Conservation (phyloP, 1,140 invertebrate genomes). For the Leptinotarsa defecta region DNA sequence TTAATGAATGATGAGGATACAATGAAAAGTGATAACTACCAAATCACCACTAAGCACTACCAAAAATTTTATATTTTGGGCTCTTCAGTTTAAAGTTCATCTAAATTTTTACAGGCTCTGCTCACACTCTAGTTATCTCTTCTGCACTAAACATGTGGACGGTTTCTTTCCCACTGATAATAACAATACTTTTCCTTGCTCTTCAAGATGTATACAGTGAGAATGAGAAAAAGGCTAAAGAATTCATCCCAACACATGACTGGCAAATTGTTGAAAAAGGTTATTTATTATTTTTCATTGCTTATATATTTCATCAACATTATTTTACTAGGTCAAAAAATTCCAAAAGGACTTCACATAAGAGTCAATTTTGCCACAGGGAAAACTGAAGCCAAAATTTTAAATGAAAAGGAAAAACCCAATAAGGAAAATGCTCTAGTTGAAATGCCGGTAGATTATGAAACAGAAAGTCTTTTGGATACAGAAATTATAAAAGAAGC, state of each 20-base stretch:
- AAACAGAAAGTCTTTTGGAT: conserved; percentile 27
- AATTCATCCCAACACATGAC: conserved; percentile 64
- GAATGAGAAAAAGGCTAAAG: conserved; percentile 25
- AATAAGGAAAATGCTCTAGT: conserved; percentile 44
- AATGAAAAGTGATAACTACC: too few species aligned
- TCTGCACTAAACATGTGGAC: too few species aligned
- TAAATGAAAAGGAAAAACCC: conserved; percentile 59
- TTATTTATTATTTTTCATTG: conserved; percentile 39
- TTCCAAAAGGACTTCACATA: conserved; percentile 75
- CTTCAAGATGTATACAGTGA: background rate
- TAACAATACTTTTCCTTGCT: too few species aligned
- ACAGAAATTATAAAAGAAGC: conserved; percentile 50
- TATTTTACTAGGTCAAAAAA: conserved; percentile 64
- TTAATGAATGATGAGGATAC: too few species aligned
- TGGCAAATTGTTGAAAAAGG: conserved; percentile 67
- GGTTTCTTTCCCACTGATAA: too few species aligned
- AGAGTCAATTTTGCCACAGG: conserved; percentile 76
- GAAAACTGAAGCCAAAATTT: conserved; percentile 72
- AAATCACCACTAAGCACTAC: too few species aligned
- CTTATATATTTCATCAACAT: conserved; percentile 7
- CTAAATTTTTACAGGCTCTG: too few species aligned
- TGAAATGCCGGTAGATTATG: conserved; percentile 36
- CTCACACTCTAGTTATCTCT: too few species aligned
- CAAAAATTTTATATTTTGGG: too few species aligned
- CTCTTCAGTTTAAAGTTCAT: too few species aligned